phyloP scores from a whole-genome alignment of 2,888 invertebrate genomes.

The Acronicta psi region DNA sequence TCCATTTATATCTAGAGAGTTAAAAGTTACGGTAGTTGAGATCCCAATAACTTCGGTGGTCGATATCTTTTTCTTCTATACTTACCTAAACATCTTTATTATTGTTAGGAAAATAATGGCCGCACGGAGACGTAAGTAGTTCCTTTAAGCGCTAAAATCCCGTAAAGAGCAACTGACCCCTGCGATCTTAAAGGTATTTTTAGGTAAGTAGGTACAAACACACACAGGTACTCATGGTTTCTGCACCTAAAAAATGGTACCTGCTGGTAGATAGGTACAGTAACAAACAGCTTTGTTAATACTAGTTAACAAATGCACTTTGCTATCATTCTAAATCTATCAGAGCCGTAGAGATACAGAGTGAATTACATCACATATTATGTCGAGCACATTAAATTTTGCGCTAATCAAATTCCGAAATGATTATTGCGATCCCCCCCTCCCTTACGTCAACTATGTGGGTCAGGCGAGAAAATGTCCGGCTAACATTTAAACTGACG shows the following conservation, averaged over 20 bases:
- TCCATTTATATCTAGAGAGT: constrained; percentile 36
- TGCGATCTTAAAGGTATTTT: too few species aligned
- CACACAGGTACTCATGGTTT: too few species aligned
- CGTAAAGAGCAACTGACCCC: too few species aligned
- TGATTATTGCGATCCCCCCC: constrained; percentile 48
- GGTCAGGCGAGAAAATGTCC: constrained; percentile 53
- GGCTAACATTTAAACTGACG: constrained; percentile 71
- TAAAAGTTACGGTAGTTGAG: too few species aligned
- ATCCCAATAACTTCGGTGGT: too few species aligned
- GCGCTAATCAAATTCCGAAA: constrained; percentile 60
- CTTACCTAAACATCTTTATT: too few species aligned
- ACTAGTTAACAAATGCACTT: constrained; percentile 3
- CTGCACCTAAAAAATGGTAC: too few species aligned
- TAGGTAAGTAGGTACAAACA: too few species aligned
- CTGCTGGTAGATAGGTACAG: background rate
- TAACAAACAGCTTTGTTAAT: constrained; percentile 5
- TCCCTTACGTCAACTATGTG: constrained; percentile 37
- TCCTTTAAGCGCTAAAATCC: too few species aligned
- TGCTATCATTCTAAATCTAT: constrained; percentile 6
- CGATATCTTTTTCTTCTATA: too few species aligned
- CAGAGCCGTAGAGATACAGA: constrained; percentile 13
- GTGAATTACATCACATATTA: constrained; percentile 45
- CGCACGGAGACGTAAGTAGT: too few species aligned
- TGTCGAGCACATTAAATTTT: constrained; percentile 50
- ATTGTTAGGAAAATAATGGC: too few species aligned